Conservation (phyloP, 1,140 invertebrate species). For the Lordiphosa clarofinis region DNA sequence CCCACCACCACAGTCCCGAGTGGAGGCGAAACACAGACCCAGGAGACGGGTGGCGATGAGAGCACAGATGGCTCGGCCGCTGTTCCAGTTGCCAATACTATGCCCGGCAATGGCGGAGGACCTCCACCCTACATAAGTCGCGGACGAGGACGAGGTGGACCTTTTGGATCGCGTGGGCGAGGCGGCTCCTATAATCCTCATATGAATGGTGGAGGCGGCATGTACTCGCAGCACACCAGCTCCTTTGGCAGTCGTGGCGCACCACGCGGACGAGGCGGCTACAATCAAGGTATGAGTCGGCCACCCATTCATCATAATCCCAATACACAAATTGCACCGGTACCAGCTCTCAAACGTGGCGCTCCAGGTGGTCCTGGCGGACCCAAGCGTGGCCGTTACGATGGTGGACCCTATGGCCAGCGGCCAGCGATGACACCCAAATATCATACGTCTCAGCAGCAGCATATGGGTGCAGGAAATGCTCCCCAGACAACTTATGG, state of each 20-base stretch:
- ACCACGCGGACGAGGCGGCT: slow-evolving; percentile 71
- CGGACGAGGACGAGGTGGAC: slow-evolving; percentile 65
- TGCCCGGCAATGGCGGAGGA: slow-evolving; percentile 44
- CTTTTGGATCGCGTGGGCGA: slow-evolving; percentile 41
- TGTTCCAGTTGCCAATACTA: slow-evolving; percentile 26
- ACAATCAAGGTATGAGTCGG: slow-evolving; percentile 74
- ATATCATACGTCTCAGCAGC: slow-evolving; percentile 62
- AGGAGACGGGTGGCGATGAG: slow-evolving; percentile 37
- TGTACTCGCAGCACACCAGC: slow-evolving; percentile 57
- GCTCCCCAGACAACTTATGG: slow-evolving; percentile 57
- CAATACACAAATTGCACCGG: slow-evolving; percentile 78
- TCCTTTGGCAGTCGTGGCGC: slow-evolving; percentile 68
- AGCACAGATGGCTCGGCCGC: slow-evolving; percentile 29
- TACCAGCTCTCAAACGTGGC: slow-evolving; percentile 76
- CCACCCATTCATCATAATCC: slow-evolving; percentile 77
- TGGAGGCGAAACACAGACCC: slow-evolving; percentile 25
- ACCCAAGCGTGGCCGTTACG: slow-evolving; percentile 76
- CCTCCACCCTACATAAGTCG: slow-evolving; percentile 56
- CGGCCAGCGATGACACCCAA: slow-evolving; percentile 70
- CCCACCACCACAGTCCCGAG: slow-evolving; percentile 41
- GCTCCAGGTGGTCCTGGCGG: slow-evolving; percentile 73
- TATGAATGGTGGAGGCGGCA: slow-evolving; percentile 58
- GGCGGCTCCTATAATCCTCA: slow-evolving; percentile 74
- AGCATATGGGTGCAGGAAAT: slow-evolving; percentile 54
- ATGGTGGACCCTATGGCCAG: slow-evolving; percentile 72